Evolutionary conservation across 2,113 vertebrate species (phyloP), one percentile per base, ranked within the genome.

Genomic region (Colossoma macropomum): DNA sequence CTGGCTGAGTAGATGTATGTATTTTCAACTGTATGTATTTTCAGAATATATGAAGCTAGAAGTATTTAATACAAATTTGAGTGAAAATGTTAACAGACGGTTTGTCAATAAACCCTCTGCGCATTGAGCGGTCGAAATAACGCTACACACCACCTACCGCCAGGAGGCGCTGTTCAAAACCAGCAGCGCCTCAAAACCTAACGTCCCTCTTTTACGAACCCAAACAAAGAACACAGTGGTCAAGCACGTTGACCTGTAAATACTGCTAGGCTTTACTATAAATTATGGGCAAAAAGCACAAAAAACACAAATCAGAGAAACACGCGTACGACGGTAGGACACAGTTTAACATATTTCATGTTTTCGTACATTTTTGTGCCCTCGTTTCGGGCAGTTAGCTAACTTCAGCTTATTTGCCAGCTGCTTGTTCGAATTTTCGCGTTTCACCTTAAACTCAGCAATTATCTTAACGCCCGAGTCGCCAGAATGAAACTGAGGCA

Each of bases 271-370:
- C 28, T 88, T 45, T 32, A 56, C 23, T 63, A 79, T 87, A 92
- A 91, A 94, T 82, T 87, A 98, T 98, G 97, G 97, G 97, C 77
- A 98, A 97, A 93, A 98, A 99, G 84, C 97, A 98, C 88, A 98
- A 99, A 90, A 97, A 97, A 80, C 97, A 98, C 86, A 98, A 96
- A 92, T 95, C 96, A 69, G 97, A 98, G 48, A 97, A 96, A 84
- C 96, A 96, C 85, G 92, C 92, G 81, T 94, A 95, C 88, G 97
- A 97, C 90, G 97, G 97, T 96, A 94, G 92, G 90, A 81, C 2
- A 59, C 1, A 0, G 0, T 10, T 16, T 10, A 3, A 30, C 38
- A 3, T 16, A 48, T 34, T 1, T 27, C 0, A 16, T 4, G 63
- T 19, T 0, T 5, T 0, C 34, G 63, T 4, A 0, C 3, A 15